Evolutionary conservation across 92 coral and sea anemone genomes (phyloP).

Genomic region (Epizoanthus scotinus): DNA sequence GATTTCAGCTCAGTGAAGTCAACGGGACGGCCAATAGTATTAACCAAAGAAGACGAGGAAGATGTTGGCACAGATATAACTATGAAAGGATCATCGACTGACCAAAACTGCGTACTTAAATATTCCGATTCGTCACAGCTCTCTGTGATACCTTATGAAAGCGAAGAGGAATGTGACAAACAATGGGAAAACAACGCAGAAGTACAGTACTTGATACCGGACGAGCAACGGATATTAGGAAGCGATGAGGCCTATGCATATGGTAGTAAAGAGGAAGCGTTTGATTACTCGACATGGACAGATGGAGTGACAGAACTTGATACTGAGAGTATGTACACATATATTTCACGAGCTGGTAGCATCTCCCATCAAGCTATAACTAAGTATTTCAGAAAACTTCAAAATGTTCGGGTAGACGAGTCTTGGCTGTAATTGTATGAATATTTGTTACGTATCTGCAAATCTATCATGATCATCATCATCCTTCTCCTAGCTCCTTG

Average conservation of each 20-base stretch:
- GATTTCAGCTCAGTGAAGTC: background rate
- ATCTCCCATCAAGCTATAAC: no score
- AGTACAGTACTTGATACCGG: background rate
- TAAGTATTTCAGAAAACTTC: no score
- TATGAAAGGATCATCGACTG: background rate
- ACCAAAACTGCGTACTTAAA: background rate
- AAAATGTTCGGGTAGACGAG: no score
- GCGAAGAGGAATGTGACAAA: background rate
- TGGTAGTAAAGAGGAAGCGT: background rate
- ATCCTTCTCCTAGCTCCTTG: no score
- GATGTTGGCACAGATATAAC: background rate
- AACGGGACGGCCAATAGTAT: no score
- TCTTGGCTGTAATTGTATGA: no score
- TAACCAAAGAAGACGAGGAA: background rate
- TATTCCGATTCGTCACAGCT: background rate
- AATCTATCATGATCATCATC: no score
- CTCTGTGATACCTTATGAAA: conserved; percentile 1
- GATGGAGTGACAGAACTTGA: background rate
- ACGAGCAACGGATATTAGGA: background rate
- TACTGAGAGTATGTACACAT: background rate
- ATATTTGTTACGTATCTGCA: no score
- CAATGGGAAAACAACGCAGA: background rate
- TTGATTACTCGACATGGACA: background rate
- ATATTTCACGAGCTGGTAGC: no score
- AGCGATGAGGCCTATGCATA: background rate